phyloP scores from a whole-genome alignment of 2,888 invertebrate species.

The Frankliniella fusca region DNA sequence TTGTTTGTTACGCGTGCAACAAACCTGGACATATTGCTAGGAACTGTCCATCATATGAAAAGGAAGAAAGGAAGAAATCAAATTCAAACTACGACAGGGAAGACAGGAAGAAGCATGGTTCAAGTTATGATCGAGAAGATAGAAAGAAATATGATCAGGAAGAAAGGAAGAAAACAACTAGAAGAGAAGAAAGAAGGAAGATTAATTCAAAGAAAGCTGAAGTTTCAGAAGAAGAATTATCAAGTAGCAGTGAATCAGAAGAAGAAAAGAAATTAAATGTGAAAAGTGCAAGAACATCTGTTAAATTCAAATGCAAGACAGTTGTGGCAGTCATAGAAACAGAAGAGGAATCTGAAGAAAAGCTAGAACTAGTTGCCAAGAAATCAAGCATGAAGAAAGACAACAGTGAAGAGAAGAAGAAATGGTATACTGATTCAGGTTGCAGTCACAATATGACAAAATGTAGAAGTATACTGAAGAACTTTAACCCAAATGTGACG shows the following conservation, averaged over 20 bases:
- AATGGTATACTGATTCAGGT: not conserved
- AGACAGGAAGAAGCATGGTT: not conserved
- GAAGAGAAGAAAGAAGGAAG: not conserved
- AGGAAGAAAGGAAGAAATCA: not conserved
- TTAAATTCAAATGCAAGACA: not conserved
- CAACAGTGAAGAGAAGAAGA: not conserved
- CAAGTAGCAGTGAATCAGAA: not conserved
- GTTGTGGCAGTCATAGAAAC: not conserved
- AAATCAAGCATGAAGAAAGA: not conserved
- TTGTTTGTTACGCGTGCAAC: not conserved
- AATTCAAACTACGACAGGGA: not conserved
- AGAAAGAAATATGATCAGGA: not conserved
- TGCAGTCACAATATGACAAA: not conserved
- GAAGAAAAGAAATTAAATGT: not conserved
- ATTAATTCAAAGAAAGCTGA: not conserved
- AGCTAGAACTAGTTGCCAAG: not conserved
- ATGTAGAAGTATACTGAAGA: not conserved
- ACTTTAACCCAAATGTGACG: not conserved
- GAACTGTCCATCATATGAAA: not conserved
- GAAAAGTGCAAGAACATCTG: not conserved
- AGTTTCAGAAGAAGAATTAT: not conserved
- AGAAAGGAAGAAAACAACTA: not conserved
- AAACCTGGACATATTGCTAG: not conserved
- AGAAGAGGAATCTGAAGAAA: not conserved
- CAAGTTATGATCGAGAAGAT: not conserved